These are phyloP conservation scores for Leptinotarsa undecemlineata DNA, from an alignment of 1,140 invertebrate genomes.

Conservation along the genomic window DNA sequence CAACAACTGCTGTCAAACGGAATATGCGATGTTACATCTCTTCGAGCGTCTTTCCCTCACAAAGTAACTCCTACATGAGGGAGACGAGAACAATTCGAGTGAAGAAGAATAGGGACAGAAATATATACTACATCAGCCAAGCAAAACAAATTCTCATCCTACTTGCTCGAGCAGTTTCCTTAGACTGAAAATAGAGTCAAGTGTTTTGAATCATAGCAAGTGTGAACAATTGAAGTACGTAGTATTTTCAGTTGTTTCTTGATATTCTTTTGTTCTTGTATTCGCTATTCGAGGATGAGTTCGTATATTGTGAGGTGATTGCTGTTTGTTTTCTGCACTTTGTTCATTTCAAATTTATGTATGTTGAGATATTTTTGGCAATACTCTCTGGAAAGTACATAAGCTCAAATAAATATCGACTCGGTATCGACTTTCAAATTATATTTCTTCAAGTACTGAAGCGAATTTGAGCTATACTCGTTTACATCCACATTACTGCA, in stretches of 20 bases:
- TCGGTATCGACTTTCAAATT: no score
- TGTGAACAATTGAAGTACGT: constrained; percentile 32
- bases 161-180: constrained; percentile 28
- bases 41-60: constrained; percentile 1
- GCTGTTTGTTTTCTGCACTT: constrained; percentile 9
- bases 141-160: constrained; percentile 21
- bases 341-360: constrained; percentile 15
- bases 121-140: constrained; percentile 14
- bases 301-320: constrained; percentile 21
- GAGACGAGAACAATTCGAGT: constrained; percentile 3
- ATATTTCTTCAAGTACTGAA: no score
- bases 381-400: background rate
- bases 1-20: constrained; percentile 31
- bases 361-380: background rate
- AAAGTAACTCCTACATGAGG: background rate
- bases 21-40: constrained; percentile 24
- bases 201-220: constrained; percentile 26
- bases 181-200: constrained; percentile 29
- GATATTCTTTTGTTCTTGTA: constrained; percentile 23
- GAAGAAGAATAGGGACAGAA: background rate
- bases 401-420: no score
- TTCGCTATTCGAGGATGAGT: constrained; percentile 22
- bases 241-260: constrained; percentile 31
- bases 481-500: no score
- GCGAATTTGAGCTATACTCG: no score